These are phyloP conservation scores for Clarias gariepinus DNA, from an alignment of 2,113 vertebrate genomes.

Conservation along the genomic window DNA sequence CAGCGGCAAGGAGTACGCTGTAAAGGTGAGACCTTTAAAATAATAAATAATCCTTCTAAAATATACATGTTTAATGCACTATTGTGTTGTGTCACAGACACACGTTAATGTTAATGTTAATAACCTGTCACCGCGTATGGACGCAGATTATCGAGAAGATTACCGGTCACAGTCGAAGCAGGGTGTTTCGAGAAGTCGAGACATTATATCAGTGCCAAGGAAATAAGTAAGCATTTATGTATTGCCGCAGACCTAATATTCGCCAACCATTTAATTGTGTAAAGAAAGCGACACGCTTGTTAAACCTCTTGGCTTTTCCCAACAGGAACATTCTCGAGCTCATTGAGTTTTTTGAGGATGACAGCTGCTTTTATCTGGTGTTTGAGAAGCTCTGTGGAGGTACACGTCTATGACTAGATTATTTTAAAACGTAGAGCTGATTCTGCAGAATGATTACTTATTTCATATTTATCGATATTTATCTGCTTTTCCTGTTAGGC, in stretches of 20 bases:
- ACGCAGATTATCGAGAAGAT: slow-evolving; percentile 91
- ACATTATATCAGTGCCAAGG: slow-evolving; percentile 97
- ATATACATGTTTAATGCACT: neutral
- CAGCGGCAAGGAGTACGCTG: slow-evolving; percentile 89
- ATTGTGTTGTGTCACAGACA: neutral
- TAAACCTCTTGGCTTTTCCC: slow-evolving; percentile 43
- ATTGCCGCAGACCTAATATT: neutral
- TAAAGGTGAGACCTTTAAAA: slow-evolving; percentile 84
- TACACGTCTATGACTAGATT: slow-evolving; percentile 55
- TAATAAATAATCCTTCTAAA: neutral
- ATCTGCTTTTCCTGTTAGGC: slow-evolving; percentile 67
- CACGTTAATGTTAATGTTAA: neutral
- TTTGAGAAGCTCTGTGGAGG: slow-evolving; percentile 97
- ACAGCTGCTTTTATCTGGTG: slow-evolving; percentile 90
- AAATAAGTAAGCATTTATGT: slow-evolving; percentile 79
- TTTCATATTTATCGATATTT: neutral
- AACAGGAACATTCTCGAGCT: slow-evolving; percentile 93
- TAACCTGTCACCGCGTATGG: slow-evolving; percentile 43
- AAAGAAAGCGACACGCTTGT: neutral
- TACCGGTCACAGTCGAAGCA: slow-evolving; percentile 86
- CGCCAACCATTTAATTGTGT: neutral
- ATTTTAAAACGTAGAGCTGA: neutral
- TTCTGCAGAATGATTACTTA: neutral
- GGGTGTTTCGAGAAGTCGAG: slow-evolving; percentile 95
- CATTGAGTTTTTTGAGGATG: slow-evolving; percentile 96